Base-by-base conservation (phyloP, 2,113 vertebrate species). In the Xenus cinereus region DNA sequence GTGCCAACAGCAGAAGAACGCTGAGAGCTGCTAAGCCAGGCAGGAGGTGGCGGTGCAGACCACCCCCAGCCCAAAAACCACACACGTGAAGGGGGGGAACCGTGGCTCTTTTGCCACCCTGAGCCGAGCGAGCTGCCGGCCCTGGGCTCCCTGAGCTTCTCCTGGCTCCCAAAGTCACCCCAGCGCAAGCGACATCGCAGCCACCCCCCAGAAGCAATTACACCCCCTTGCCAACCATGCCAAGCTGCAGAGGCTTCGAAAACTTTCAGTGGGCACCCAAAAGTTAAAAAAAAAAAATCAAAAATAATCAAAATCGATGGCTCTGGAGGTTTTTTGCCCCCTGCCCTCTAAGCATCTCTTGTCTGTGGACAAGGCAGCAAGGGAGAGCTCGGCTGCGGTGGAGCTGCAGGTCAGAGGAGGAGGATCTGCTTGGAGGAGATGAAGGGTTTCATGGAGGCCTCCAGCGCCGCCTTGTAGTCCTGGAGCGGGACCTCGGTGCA, bases 401-500 rank as follows among this genome's bases (percentile, higher is more conserved):
- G 74, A 80, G 46, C 51, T 23, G 35, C 8, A 6, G 43, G 23
- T 99, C 97, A 99, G 98, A 99, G 97, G 60, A 98, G 97, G 10
- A 99, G 98, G 86, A 99, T 97, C 96, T 99, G 99, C 96, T 99
- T 99, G 23, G 98, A 97, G 43, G 99, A 99, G 4, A 91, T 35
- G 32, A 98, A 99, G 37, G 99, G 99, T 87, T 98, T 98, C 98
- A 98, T 98, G 63, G 99, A 95, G 13, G 96, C 82, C 27, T 98
- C 97, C 96, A 99, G 95, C 3, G 99, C 99, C 45, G 30, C 83
- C 37, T 39, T 94, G 98, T 98, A 99, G 92, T 99, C 98, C 74
- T 98, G 95, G 19, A 99, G 97, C 0, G 87, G 74, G 60, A 99
- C 95, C 95, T 99, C 88, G 0, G 98, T 97, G 95, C 98, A 99